A percentile compares a stretch with the other conserved stretches of the same genome.
phyloP scores from a whole-genome alignment of 2,113 vertebrate species.

The Elgaria multicarinata region DNA sequence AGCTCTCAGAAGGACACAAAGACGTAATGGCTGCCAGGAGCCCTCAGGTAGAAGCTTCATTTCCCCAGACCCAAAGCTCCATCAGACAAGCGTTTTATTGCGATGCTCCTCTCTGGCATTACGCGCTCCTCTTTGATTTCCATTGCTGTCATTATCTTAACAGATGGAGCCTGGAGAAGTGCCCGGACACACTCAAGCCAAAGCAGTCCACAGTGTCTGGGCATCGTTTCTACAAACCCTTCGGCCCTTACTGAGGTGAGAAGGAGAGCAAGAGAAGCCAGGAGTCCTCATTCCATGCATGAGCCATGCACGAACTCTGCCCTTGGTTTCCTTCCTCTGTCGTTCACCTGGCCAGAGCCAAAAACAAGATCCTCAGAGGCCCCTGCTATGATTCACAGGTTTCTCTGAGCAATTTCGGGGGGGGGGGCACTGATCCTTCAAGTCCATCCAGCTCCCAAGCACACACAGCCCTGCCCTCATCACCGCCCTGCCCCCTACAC shows the following conservation, averaged over 20 bases:
- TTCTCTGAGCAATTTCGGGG: background rate
- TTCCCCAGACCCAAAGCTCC: too few species aligned
- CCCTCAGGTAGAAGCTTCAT: background rate
- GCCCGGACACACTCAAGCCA: conserved; percentile 25
- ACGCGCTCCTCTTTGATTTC: conserved; percentile 38
- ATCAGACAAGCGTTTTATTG: too few species aligned
- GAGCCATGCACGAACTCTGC: background rate
- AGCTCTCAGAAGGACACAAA: background rate
- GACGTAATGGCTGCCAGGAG: background rate
- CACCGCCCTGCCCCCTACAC: background rate
- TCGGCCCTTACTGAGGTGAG: background rate
- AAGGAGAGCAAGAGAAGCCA: background rate
- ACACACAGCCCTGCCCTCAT: too few species aligned
- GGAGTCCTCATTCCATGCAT: too few species aligned
- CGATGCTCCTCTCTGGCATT: background rate
- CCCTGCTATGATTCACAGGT: background rate
- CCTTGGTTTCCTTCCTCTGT: background rate
- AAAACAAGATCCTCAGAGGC: background rate
- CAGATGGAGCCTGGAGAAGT: conserved; percentile 41
- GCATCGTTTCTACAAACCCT: background rate
- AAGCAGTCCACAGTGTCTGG: conserved; percentile 26
- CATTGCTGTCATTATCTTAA: conserved; percentile 48
- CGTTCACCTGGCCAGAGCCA: background rate
- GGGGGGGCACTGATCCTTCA: background rate
- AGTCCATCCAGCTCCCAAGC: too few species aligned